Conservation (phyloP, 2,888 invertebrate genomes). For the Drosophila fulvimacula region DNA sequence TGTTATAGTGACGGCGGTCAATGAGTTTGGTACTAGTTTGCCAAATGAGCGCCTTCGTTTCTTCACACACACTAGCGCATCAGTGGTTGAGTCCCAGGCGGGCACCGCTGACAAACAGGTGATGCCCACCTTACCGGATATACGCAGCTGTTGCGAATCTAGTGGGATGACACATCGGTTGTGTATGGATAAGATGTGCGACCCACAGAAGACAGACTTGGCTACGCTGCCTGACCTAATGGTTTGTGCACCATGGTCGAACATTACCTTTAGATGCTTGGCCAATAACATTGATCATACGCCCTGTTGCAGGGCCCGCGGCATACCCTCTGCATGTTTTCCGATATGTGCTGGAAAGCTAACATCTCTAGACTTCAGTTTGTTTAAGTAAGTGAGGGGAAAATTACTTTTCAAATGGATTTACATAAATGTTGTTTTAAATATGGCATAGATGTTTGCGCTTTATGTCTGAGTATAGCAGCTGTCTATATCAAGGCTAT, state of each 20-base stretch:
- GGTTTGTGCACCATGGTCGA: constrained; percentile 95
- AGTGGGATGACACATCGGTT: constrained; percentile 90
- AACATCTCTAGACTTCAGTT: constrained; percentile 91
- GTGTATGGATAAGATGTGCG: constrained; percentile 92
- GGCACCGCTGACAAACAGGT: constrained; percentile 87
- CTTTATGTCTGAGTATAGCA: constrained; percentile 92
- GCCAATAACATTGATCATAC: constrained; percentile 93
- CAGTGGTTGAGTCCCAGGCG: constrained; percentile 85
- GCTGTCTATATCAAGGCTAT: constrained; percentile 93
- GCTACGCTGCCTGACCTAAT: constrained; percentile 89
- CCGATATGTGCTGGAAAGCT: constrained; percentile 92
- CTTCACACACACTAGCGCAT: constrained; percentile 87
- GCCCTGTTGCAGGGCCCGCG: constrained; percentile 91
- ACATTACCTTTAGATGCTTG: constrained; percentile 91
- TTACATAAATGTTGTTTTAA: background rate
- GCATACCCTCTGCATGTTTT: constrained; percentile 90
- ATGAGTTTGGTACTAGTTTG: constrained; percentile 91
- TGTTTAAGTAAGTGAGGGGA: constrained; percentile 89
- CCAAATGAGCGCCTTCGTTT: constrained; percentile 90
- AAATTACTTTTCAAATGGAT: background rate
- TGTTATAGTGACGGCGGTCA: constrained; percentile 89
- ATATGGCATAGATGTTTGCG: constrained; percentile 88
- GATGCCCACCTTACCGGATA: constrained; percentile 90
- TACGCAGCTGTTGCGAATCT: constrained; percentile 89
- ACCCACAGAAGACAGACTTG: constrained; percentile 87